These are phyloP conservation scores for Scelioninae gen. 2 DNA, from an alignment of 2,888 invertebrate genomes.

Conservation along the genomic window DNA sequence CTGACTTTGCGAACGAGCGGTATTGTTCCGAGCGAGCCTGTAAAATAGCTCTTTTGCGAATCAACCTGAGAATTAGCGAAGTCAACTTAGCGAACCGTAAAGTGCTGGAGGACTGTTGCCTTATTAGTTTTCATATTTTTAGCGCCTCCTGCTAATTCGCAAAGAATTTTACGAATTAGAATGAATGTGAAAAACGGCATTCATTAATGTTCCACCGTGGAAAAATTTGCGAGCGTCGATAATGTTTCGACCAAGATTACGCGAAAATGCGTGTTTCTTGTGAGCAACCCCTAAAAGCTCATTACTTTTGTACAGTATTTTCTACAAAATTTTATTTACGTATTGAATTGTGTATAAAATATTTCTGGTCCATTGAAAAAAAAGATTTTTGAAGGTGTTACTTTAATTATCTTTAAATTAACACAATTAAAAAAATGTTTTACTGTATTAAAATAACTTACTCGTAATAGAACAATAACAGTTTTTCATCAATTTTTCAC, in stretches of 20 bases:
- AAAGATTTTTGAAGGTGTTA: no score
- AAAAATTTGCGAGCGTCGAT: background rate
- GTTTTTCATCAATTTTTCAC: slow-evolving; percentile 5
- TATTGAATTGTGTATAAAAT: no score
- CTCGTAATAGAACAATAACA: background rate
- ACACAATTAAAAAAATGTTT: background rate
- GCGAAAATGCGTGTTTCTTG: background rate
- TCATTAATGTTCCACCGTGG: slow-evolving; percentile 15
- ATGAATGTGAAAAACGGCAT: slow-evolving; percentile 16
- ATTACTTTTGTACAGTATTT: no score
- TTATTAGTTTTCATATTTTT: slow-evolving; percentile 23
- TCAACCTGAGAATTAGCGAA: slow-evolving; percentile 22
- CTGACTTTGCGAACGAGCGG: slow-evolving; percentile 43
- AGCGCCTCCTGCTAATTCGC: slow-evolving; percentile 23
- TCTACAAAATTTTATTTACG: no score
- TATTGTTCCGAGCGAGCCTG: slow-evolving; percentile 38
- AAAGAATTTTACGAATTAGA: slow-evolving; percentile 26
- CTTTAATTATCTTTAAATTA: no score
- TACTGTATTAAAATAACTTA: background rate
- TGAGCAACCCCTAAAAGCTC: background rate
- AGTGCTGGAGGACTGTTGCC: slow-evolving; percentile 2
- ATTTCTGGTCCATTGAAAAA: no score
- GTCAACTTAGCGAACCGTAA: slow-evolving; percentile 7
- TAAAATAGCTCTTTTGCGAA: slow-evolving; percentile 37
- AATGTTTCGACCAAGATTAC: background rate